Base-by-base conservation (phyloP, 2,888 invertebrate species). In the Drosophila quinaria region DNA sequence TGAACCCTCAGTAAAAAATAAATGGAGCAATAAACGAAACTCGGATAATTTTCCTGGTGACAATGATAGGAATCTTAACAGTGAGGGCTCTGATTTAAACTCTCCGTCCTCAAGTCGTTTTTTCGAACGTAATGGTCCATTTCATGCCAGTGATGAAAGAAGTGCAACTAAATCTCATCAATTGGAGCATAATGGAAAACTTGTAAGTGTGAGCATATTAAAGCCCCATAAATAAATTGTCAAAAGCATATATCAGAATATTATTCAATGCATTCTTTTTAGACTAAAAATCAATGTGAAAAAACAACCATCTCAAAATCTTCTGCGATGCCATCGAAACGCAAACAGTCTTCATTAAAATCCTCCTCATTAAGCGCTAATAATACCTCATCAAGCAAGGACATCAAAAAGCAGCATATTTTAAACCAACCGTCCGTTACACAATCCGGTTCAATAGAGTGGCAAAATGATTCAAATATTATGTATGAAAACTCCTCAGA, bases 221-320 rank as follows among this genome's bases (percentile, higher is more conserved):
- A 37, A 37, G n/a, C 6, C 37, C 3, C n/a, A 8, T 0, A 37
- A 37, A 37, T 22, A 37, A 37, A 37, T 8, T 10, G 13, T n/a
- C n/a, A 37, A 37, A 37, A n/a, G 8, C 37, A 37, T 37, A 37
- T 37, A n/a, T 37, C 8, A n/a, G 37, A 37, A n/a, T 37, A 37
- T 37, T 42, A 31, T 65, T 50, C 44, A 44, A 13, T 39, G 15
- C 47, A 29, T 59, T 50, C 11, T 50, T 72, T 66, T 66, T 74
- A 83, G 82, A 82, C 70, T 61, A 83, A 82, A 82, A 88, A 74
- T 86, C 88, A 88, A 77, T 73, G 74, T 66, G 86, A 84, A 73
- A 87, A 75, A 78, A 73, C 84, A 81, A 72, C 80, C 66, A 83
- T 83, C 83, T 88, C 81, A 71, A 84, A 88, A 72, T 66, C 71